Conservation (phyloP, 1,140 invertebrate genomes). For the Teleopsis dalmanni region DNA sequence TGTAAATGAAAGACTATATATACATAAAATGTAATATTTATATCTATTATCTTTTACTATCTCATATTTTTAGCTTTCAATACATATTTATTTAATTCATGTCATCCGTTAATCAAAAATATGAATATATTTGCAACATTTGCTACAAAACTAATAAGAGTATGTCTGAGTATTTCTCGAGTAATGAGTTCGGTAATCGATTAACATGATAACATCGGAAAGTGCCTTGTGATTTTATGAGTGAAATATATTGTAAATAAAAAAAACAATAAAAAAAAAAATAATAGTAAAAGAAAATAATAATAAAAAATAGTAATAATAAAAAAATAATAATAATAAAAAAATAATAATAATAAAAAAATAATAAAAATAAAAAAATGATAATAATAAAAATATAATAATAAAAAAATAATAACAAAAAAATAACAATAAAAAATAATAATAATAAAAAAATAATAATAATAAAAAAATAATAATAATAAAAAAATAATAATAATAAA, state of each 20-base stretch:
- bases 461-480: constrained; percentile 4
- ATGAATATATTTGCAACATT: too few relatives aligned
- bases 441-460: constrained; percentile 1
- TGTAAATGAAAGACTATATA: neutral
- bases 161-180: too few relatives aligned
- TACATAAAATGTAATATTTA: neutral
- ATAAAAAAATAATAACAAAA: neutral
- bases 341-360: neutral
- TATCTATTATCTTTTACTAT: neutral
- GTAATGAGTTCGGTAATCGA: neutral
- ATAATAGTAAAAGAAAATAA: neutral
- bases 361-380: neutral
- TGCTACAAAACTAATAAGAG: too few relatives aligned
- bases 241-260: neutral
- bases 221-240: neutral
- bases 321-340: too few relatives aligned
- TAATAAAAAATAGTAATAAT: neutral
- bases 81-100: too few relatives aligned
- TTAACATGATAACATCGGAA: neutral
- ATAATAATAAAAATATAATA: neutral
- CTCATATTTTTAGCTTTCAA: too few relatives aligned
- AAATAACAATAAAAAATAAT: constrained; percentile 47
- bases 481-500: neutral
- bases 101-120: too few relatives aligned
- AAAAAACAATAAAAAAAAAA: neutral